A percentile compares a stretch with the other conserved stretches of the same genome.
These are phyloP conservation scores for Myotis davidii DNA, from an alignment of 2,113 vertebrate genomes.

Conservation along the genomic window DNA sequence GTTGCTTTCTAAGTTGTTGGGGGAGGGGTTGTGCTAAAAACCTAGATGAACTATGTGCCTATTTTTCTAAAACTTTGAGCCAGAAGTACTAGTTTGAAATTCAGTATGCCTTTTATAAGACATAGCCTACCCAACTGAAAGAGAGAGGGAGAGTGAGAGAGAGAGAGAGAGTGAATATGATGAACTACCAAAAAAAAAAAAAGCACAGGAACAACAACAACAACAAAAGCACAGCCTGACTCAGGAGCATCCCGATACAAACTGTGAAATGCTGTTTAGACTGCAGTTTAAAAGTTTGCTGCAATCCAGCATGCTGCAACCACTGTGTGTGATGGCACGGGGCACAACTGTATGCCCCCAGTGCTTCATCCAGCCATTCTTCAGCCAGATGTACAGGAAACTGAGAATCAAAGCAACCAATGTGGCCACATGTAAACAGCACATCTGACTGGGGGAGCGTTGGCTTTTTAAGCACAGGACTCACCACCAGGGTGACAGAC, in stretches of 20 bases:
- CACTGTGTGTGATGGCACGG: background rate
- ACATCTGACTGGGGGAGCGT: background rate
- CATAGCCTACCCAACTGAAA: background rate
- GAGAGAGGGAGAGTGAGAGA: background rate
- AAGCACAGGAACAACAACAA: background rate
- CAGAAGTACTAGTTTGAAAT: background rate
- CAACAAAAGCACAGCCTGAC: background rate
- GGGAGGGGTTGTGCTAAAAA: background rate
- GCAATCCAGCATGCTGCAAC: background rate
- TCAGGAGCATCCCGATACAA: background rate
- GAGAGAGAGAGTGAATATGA: background rate
- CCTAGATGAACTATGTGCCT: background rate
- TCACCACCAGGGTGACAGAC: conserved; percentile 46
- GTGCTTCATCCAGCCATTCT: conserved; percentile 37
- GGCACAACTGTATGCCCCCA: background rate
- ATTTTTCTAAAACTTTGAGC: background rate
- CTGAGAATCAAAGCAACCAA: conserved; percentile 62
- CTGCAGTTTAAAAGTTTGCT: background rate
- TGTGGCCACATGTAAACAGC: conserved; percentile 51
- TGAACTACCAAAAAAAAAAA: background rate
- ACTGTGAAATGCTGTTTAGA: background rate
- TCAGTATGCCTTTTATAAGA: background rate
- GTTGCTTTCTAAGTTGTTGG: background rate
- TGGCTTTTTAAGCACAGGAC: background rate
- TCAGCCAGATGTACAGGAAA: conserved; percentile 72